These are phyloP conservation scores for Anguilla rostrata DNA, from an alignment of 2,113 vertebrate species.

Conservation along the genomic window DNA sequence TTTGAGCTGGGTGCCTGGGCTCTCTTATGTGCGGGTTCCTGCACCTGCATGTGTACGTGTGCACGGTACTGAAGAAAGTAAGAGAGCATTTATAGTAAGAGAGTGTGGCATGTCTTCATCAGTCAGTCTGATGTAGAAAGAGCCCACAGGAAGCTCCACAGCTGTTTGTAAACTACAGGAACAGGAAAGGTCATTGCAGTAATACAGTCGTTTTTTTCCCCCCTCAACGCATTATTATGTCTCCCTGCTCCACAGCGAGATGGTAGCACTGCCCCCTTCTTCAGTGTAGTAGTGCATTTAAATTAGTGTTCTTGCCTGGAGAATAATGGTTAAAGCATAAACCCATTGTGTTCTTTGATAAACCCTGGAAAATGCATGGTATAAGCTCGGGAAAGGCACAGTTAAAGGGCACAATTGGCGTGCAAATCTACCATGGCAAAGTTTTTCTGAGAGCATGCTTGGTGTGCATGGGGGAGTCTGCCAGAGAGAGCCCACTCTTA, in stretches of 20 bases:
- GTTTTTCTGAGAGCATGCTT: slow-evolving; percentile 52
- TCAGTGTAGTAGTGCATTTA: slow-evolving; percentile 69
- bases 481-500: slow-evolving; percentile 65
- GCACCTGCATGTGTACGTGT: no score
- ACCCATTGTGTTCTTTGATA: slow-evolving; percentile 75
- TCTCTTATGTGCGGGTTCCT: no score
- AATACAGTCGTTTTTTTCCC: slow-evolving; percentile 58
- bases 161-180: slow-evolving; percentile 72
- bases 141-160: slow-evolving; percentile 72
- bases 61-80: slow-evolving; percentile 48
- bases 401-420: slow-evolving; percentile 74
- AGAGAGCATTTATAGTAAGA: slow-evolving; percentile 65
- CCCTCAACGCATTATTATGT: slow-evolving; percentile 63
- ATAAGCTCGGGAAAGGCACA: slow-evolving; percentile 64
- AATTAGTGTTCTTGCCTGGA: slow-evolving; percentile 75
- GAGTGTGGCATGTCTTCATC: slow-evolving; percentile 66
- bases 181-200: slow-evolving; percentile 74
- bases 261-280: slow-evolving; percentile 60
- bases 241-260: slow-evolving; percentile 62
- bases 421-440: slow-evolving; percentile 75
- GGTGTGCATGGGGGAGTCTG: slow-evolving; percentile 58
- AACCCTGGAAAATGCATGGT: slow-evolving; percentile 73
- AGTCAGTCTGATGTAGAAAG: slow-evolving; percentile 70
- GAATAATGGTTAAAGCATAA: slow-evolving; percentile 75
- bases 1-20: no score